Conservation (phyloP, 1,140 invertebrate species). For the Laupala kohalensis region DNA sequence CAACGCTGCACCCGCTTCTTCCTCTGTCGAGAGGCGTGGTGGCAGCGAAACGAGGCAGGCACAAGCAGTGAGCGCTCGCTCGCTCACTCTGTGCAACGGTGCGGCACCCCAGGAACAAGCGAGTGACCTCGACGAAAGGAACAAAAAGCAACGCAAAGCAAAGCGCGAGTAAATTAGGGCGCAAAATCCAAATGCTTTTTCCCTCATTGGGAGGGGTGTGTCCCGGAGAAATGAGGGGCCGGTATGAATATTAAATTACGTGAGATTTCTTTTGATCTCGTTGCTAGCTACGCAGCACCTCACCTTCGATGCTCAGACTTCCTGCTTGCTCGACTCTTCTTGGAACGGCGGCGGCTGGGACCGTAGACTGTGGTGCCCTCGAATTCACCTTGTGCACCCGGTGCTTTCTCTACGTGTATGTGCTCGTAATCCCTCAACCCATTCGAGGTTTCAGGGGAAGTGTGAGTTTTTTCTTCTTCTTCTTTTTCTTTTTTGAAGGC, state of each 20-base stretch:
- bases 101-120: not conserved
- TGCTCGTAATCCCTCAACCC: no score
- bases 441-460: no score
- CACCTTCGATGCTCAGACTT: not conserved
- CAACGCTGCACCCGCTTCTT: no score
- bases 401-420: no score
- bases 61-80: no score
- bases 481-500: no score
- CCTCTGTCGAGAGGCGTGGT: no score
- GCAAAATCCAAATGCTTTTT: not conserved
- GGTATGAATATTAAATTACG: not conserved
- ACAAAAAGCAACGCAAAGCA: not conserved
- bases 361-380: no score
- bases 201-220: not conserved
- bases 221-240: not conserved
- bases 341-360: not conserved
- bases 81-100: no score
- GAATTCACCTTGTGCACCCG: no score
- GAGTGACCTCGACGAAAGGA: not conserved
- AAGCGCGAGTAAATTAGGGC: not conserved
- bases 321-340: rapidly evolving
- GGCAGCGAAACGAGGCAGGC: no score
- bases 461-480: no score
- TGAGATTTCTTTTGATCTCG: not conserved
- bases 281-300: not conserved